Base-by-base conservation (phyloP, 2,113 vertebrate genomes). In the Nothobranchius kuhntae region DNA sequence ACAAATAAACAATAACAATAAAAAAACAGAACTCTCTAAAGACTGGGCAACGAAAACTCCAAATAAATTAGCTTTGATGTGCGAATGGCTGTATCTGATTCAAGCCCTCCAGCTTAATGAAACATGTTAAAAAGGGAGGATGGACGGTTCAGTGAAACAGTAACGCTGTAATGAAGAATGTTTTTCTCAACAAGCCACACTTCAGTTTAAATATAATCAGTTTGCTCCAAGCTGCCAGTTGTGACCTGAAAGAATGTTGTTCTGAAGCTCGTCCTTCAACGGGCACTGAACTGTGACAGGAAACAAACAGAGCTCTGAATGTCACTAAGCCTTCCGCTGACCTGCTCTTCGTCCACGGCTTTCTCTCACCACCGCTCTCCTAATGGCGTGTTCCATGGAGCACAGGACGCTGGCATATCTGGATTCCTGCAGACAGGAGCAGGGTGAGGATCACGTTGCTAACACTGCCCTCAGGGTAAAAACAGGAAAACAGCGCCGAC, bases 131-230 rank as follows among this genome's bases (percentile, higher is more conserved):
- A 8, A 40, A 30, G 6, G 38, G 38, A 8, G 38, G 65, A 63
- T 55, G 65, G 60, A 15, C 44, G 63, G 54, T 72, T 74, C 50
- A 67, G 61, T 13, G 46, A 71, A 68, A 55, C 0, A 58, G 56
- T 48, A 15, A 2, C 50, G 47, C 69, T 54, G 61, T 68, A 46
- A 67, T 65, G 30, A 58, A 64, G 65, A 58, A 50, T 40, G 54
- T 40, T 78, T 62, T 75, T 56, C 65, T 55, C 64, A 62, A 52
- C 70, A 60, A 51, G 69, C 81, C 81, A 77, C 86, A 60, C 70
- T 48, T 10, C 48, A 13, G 46, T 64, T 55, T 51, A 59, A 51
- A 75, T 56, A 65, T 45, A 53, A 72, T 68, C 40, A 63, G 26
- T 75, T 73, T 68, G 76, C 30, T 83, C 56, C 54, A 42, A 61